Base-by-base conservation (phyloP, 2,888 invertebrate species). In the Eilema depressum region DNA sequence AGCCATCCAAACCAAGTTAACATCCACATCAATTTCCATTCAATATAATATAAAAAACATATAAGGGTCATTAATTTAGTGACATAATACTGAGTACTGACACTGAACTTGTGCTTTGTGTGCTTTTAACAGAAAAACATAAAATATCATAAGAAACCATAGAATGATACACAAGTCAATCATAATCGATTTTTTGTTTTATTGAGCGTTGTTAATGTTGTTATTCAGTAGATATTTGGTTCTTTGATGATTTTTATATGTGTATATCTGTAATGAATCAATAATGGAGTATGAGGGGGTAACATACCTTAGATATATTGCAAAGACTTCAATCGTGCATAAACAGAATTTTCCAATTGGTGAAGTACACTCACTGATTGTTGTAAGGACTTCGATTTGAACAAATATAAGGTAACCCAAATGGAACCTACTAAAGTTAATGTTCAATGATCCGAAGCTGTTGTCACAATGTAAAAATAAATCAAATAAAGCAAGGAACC, bases 311-410 rank as follows among this genome's bases (percentile, higher is more conserved):
- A 33, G 14, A 41, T 10, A 37, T 33, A 28, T 33, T 25, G 66
- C 30, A 65, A 28, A 33, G 28, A 17, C 17, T 4, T 37, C 12
- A 20, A 57, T 57, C 5, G 33, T 17, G 25, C 25, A 33, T 66
- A 11, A 62, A 62, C 53, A 53, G 23, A 57, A 30, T 57, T 62
- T 30, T 57, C 57, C 17, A 66, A 66, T 57, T 66, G 28, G 33
- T 17, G 5, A 25, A 57, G 33, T 66, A 73, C 83, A 80, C 74
- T 78, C 80, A 83, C 74, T 82, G 71, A 77, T 72, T 74, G 75
- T 47, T 71, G 75, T 83, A 75, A 10, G 69, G 5, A 71, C 61
- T 76, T 83, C 57, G 71, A 68, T 63, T 66, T 68, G 72, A 69
- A 71, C 73, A 75, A 73, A 66, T 75, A 71, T 37, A 68, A 68